Evolutionary conservation across 2,797 vertebrate genomes (phyloP).

Genomic region (Gadopsis bispinosus): DNA sequence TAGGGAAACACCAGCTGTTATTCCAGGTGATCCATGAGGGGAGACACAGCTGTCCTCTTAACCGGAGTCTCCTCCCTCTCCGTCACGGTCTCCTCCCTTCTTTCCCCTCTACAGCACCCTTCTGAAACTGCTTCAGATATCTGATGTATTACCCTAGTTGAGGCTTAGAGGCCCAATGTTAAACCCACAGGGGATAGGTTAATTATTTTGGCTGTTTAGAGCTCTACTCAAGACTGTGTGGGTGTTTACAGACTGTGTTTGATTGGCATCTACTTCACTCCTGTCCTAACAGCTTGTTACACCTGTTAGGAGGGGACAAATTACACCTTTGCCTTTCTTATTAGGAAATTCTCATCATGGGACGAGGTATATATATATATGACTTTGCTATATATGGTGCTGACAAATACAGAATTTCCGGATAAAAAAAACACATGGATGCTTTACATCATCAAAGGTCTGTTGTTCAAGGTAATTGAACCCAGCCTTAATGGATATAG

Average conservation of each 20-base stretch:
- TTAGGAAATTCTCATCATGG: neutral
- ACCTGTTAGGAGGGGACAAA: neutral
- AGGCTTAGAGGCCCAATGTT: slow-evolving; percentile 14
- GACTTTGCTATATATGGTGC: neutral
- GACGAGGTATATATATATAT: neutral
- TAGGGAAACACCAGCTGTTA: slow-evolving; percentile 67
- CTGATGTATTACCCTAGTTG: slow-evolving; percentile 3
- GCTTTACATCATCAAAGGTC: neutral
- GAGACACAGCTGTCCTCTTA: slow-evolving; percentile 49
- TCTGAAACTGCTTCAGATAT: slow-evolving; percentile 9
- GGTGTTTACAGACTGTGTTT: slow-evolving; percentile 8
- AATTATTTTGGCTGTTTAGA: slow-evolving; percentile 24
- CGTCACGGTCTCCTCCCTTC: slow-evolving; percentile 34
- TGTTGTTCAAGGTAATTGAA: neutral
- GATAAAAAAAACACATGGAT: neutral
- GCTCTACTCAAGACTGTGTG: slow-evolving; percentile 20
- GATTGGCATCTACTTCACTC: slow-evolving; percentile 4
- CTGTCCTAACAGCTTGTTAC: slow-evolving; percentile 5
- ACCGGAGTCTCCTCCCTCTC: slow-evolving; percentile 43
- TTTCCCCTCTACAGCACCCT: slow-evolving; percentile 14
- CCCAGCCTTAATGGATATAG: neutral
- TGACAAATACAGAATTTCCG: neutral
- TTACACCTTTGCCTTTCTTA: neutral
- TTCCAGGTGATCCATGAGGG: slow-evolving; percentile 69
- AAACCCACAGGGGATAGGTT: slow-evolving; percentile 15